Conservation (phyloP, 2,888 invertebrate species). For the Sericinus montela region DNA sequence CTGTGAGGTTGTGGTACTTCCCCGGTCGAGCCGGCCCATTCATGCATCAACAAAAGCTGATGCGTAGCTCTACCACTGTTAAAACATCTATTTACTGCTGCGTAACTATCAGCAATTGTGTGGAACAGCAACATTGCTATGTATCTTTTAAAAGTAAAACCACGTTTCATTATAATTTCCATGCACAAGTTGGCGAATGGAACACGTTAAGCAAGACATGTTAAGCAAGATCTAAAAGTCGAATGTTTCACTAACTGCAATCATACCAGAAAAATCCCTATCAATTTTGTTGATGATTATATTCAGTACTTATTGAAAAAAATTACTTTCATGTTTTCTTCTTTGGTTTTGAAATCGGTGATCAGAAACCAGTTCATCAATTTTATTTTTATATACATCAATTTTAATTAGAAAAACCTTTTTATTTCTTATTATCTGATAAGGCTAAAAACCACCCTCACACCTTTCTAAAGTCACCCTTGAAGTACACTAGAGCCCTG, state of each 20-base stretch:
- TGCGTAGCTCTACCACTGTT: too few relatives aligned
- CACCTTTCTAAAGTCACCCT: too few relatives aligned
- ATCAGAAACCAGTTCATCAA: slow-evolving; percentile 25
- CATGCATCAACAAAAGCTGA: too few relatives aligned
- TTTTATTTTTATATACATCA: slow-evolving; percentile 28
- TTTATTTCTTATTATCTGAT: too few relatives aligned
- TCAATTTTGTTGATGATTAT: slow-evolving; percentile 30
- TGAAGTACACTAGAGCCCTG: too few relatives aligned
- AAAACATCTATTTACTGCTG: too few relatives aligned
- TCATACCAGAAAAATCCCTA: slow-evolving; percentile 30
- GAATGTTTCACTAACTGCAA: slow-evolving; percentile 29
- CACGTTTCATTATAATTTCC: slow-evolving; percentile 1
- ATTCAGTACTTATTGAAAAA: slow-evolving; percentile 33
- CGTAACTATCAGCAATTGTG: slow-evolving; percentile 27
- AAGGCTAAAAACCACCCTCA: too few relatives aligned
- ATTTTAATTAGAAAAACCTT: too few relatives aligned
- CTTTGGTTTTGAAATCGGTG: slow-evolving; percentile 22
- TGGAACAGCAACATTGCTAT: slow-evolving; percentile 18
- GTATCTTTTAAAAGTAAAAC: too few relatives aligned
- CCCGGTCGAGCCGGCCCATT: too few relatives aligned
- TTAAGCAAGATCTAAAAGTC: slow-evolving; percentile 30
- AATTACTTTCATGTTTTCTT: slow-evolving; percentile 22
- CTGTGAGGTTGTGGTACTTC: too few relatives aligned
- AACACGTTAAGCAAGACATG: too few relatives aligned
- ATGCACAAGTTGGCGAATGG: slow-evolving; percentile 25